Evolutionary conservation across 2,113 vertebrate species (phyloP).

Genomic region (Rutilus rutilus): DNA sequence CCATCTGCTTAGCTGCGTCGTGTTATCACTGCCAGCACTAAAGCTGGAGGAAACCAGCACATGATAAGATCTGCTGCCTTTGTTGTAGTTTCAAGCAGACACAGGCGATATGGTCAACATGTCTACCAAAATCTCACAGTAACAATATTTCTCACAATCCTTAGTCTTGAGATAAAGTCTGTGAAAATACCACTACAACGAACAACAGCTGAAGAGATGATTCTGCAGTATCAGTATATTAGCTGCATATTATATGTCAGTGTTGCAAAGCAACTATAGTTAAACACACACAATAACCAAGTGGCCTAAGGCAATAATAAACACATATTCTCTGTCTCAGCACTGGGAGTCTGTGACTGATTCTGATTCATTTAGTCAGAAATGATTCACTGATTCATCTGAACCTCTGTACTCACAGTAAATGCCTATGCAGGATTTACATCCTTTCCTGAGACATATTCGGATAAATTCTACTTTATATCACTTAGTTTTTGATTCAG

Average conservation of each 20-base stretch:
- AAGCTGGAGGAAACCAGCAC: conserved; percentile 40
- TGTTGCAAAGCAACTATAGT: not conserved
- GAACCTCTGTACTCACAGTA: not conserved
- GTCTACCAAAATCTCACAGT: conserved; percentile 7
- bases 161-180: not conserved
- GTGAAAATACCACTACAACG: not conserved
- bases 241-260: not conserved
- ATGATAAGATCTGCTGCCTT: conserved; percentile 23
- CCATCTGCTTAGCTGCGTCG: conserved; percentile 62
- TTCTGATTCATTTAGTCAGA: not conserved
- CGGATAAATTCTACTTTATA: not conserved
- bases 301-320: not conserved
- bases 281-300: not conserved
- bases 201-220: not conserved
- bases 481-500: not conserved
- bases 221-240: not conserved
- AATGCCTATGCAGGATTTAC: not conserved
- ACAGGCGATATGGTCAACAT: conserved; percentile 15
- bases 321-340: not conserved
- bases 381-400: not conserved
- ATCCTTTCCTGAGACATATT: not conserved
- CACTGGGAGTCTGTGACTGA: not conserved
- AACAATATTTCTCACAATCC: conserved; percentile 12
- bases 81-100: conserved; percentile 23
- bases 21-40: conserved; percentile 51